These are phyloP conservation scores for Trimorus sp. DNA, from an alignment of 2,888 invertebrate species.

Conservation along the genomic window DNA sequence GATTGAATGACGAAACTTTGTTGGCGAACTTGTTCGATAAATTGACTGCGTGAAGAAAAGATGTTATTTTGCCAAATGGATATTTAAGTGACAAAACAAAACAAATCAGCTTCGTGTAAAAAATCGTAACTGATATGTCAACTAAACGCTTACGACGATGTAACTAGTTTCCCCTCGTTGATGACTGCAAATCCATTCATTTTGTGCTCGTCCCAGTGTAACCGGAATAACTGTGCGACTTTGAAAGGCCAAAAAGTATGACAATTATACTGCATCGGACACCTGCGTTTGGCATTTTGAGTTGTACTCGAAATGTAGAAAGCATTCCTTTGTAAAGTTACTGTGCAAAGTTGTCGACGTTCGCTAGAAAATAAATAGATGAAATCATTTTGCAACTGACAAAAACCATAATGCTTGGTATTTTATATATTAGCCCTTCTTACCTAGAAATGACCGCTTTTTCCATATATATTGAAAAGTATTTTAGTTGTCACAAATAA, in stretches of 20 bases:
- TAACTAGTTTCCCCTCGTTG: constrained; percentile 21
- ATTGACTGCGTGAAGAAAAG: constrained; percentile 37
- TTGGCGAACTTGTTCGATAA: constrained; percentile 32
- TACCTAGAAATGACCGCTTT: no score
- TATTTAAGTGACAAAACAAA: constrained; percentile 5
- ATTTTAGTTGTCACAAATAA: no score
- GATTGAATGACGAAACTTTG: constrained; percentile 16
- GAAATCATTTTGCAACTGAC: constrained; percentile 45
- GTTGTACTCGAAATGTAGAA: constrained; percentile 16
- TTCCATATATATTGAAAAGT: no score
- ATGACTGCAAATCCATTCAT: constrained; percentile 9
- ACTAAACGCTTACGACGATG: constrained; percentile 30
- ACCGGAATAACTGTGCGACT: constrained; percentile 28
- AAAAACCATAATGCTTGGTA: neutral
- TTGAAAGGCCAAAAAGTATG: constrained; percentile 9
- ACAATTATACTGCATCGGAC: constrained; percentile 16
- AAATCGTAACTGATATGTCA: constrained; percentile 42
- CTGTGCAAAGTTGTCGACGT: constrained; percentile 46
- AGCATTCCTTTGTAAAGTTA: constrained; percentile 37
- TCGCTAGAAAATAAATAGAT: constrained; percentile 47
- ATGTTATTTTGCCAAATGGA: constrained; percentile 46
- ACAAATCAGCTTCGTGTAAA: constrained; percentile 39
- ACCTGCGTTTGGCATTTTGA: neutral
- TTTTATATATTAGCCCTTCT: no score
- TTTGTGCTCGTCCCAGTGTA: neutral